Evolutionary conservation across 2,797 vertebrate genomes (phyloP).

Genomic region (Acanthurus lineatus): DNA sequence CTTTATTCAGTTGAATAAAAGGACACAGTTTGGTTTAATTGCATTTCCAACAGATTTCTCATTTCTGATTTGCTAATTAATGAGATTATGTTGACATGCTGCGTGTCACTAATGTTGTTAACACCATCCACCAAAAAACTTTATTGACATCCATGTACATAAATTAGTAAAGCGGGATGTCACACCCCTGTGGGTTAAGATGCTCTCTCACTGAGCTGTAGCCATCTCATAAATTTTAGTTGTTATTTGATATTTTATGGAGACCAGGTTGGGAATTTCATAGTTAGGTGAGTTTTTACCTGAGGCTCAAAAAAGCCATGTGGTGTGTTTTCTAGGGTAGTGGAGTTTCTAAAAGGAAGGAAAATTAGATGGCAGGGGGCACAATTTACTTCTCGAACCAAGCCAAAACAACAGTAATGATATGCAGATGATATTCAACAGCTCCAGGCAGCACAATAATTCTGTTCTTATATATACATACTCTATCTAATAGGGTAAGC

Average conservation of each 20-base stretch:
- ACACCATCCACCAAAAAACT: no score
- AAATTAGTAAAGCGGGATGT: no score
- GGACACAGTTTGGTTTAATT: neutral
- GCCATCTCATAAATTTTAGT: neutral
- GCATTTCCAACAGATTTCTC: neutral
- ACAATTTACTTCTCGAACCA: slow-evolving; percentile 45
- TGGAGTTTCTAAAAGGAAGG: slow-evolving; percentile 13
- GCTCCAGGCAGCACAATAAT: slow-evolving; percentile 55
- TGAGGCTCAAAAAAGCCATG: slow-evolving; percentile 17
- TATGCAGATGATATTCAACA: slow-evolving; percentile 72
- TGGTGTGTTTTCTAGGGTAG: slow-evolving; percentile 21
- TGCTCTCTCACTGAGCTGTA: slow-evolving; percentile 1
- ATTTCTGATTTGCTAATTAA: neutral
- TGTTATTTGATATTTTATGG: neutral
- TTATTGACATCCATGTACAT: no score
- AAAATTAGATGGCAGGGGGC: slow-evolving; percentile 25
- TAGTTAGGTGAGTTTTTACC: slow-evolving; percentile 19
- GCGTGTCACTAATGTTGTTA: no score
- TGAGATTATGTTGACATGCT: neutral
- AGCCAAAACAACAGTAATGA: slow-evolving; percentile 65
- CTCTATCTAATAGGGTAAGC: slow-evolving; percentile 18
- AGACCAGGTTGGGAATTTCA: slow-evolving; percentile 1
- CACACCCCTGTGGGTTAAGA: no score
- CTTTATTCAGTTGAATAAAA: neutral
- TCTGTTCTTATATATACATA: slow-evolving; percentile 40